A percentile compares a stretch with the other conserved stretches of the same genome.
phyloP scores from a whole-genome alignment of 2,113 vertebrate genomes.

The Callocephalon fimbriatum region DNA sequence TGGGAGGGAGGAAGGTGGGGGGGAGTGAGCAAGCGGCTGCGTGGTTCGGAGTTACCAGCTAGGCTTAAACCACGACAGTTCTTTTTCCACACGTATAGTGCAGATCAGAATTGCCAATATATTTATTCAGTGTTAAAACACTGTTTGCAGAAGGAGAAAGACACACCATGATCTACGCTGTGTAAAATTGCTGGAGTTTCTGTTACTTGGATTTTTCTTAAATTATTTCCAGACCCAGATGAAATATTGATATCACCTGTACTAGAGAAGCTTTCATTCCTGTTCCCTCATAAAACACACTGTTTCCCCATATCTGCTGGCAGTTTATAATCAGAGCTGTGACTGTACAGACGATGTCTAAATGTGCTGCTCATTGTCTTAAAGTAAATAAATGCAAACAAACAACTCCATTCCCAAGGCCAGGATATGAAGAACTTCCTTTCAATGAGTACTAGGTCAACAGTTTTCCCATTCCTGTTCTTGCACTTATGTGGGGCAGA shows the following conservation, averaged over 20 bases:
- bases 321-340: neutral
- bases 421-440: neutral
- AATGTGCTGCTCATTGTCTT: neutral
- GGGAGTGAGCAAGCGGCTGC: too few relatives aligned
- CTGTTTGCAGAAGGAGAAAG: neutral
- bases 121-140: neutral
- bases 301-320: neutral
- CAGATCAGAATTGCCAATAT: neutral
- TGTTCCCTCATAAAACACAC: neutral
- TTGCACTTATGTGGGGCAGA: neutral
- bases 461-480: neutral
- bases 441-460: neutral
- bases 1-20: too few relatives aligned
- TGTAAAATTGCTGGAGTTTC: neutral
- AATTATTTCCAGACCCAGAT: neutral
- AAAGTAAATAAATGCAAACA: neutral
- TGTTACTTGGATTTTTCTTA: neutral
- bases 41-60: too few relatives aligned
- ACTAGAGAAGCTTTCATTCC: neutral
- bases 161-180: neutral
- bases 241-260: neutral
- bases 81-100: accelerated
- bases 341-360: neutral
- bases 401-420: neutral
- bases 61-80: too few relatives aligned